These are phyloP conservation scores for Notiomystis cincta DNA, from an alignment of 2,113 vertebrate genomes.

Conservation along the genomic window DNA sequence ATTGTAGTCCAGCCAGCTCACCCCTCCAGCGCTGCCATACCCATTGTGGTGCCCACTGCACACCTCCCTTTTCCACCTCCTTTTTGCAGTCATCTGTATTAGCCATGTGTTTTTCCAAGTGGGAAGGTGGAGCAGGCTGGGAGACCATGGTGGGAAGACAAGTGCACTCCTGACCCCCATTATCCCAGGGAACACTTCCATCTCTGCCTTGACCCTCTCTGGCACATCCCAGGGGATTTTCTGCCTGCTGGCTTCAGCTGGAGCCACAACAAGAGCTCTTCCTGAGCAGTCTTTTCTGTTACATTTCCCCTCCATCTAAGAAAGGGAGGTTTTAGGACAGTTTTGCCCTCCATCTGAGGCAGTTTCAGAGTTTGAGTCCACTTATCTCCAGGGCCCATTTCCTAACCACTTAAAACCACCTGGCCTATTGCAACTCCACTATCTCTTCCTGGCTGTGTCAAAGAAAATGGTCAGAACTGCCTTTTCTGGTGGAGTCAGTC, in stretches of 20 bases:
- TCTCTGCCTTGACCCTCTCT: not conserved
- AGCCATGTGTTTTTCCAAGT: not conserved
- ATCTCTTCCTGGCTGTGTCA: not conserved
- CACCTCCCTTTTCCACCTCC: not conserved
- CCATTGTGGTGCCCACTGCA: rapidly evolving
- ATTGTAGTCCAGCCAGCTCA: not conserved
- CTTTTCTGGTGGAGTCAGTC: not conserved
- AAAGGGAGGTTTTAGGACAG: not conserved
- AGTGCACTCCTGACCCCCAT: not conserved
- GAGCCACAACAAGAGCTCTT: not conserved
- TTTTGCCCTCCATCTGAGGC: not conserved
- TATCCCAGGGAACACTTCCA: not conserved
- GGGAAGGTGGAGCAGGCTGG: not conserved
- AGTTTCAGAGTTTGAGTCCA: not conserved
- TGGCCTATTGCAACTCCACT: not conserved
- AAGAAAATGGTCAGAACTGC: not conserved
- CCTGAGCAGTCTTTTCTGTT: not conserved
- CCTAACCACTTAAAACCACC: not conserved
- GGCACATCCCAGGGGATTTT: not conserved
- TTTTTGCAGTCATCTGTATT: not conserved
- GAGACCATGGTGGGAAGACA: rapidly evolving
- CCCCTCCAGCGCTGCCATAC: not conserved
- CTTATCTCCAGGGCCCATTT: not conserved
- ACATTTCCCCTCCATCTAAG: not conserved
- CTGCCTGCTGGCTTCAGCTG: not conserved